A percentile compares a stretch with the other conserved stretches of the same genome.
Evolutionary conservation across 2,113 vertebrate genomes (phyloP).

Genomic region (Pseudorhombus dupliciocellatus): DNA sequence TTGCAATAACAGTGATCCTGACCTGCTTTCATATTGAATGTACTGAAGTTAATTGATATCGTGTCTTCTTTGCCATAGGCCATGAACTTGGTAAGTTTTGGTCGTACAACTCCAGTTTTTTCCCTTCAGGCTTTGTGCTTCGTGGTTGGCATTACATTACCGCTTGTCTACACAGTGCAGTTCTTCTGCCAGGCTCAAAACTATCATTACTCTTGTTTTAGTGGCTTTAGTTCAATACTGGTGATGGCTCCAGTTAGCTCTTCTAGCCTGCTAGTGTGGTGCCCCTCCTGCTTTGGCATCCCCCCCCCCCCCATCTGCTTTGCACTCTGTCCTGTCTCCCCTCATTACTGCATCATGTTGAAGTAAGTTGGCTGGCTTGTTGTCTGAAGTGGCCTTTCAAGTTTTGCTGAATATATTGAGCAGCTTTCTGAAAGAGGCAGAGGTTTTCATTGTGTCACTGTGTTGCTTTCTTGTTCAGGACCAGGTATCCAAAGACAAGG

Average conservation of each 20-base stretch:
- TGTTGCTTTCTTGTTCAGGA: constrained; percentile 78
- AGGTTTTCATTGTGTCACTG: constrained; percentile 12
- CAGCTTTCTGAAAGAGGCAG: background rate
- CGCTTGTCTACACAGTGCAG: constrained; percentile 53
- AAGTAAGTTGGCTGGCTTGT: constrained; percentile 62
- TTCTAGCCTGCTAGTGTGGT: constrained; percentile 55
- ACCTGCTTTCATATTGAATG: constrained; percentile 42
- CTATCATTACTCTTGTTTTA: constrained; percentile 49
- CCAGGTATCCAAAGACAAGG: constrained; percentile 97
- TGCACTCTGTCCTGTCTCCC: constrained; percentile 56
- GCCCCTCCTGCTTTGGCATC: constrained; percentile 63
- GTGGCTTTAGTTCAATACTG: constrained; percentile 59
- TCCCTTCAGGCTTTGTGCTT: constrained; percentile 75
- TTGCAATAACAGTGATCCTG: constrained; percentile 33
- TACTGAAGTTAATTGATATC: constrained; percentile 69
- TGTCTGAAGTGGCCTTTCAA: constrained; percentile 43
- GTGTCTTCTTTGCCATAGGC: constrained; percentile 86
- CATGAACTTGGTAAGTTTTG: constrained; percentile 98
- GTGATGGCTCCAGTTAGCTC: constrained; percentile 65
- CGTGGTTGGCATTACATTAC: constrained; percentile 68
- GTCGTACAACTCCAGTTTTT: constrained; percentile 58
- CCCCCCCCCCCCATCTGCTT: constrained; percentile 50
- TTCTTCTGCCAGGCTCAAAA: constrained; percentile 52
- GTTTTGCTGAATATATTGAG: constrained; percentile 35
- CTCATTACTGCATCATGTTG: constrained; percentile 55